These are phyloP conservation scores for Ancistrus triradiatus DNA, from an alignment of 2,113 vertebrate species.

Conservation along the genomic window DNA sequence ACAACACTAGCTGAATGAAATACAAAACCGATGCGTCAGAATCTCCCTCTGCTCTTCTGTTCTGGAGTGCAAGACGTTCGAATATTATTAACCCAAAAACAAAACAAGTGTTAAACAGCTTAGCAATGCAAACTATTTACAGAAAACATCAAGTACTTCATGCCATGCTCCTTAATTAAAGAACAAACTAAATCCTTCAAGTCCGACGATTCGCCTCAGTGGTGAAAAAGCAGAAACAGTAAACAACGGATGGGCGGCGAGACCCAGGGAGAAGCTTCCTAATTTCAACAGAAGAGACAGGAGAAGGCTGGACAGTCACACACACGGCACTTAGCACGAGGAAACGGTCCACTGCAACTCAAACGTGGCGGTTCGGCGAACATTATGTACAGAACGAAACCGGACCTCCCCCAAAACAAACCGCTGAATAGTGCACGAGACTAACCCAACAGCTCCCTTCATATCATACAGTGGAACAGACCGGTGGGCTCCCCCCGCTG, in stretches of 20 bases:
- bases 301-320: constrained; percentile 52
- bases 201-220: constrained; percentile 70
- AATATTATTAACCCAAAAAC: constrained; percentile 39
- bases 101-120: constrained; percentile 48
- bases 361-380: constrained; percentile 56
- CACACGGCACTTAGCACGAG: constrained; percentile 77
- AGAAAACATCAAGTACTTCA: constrained; percentile 84
- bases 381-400: constrained; percentile 74
- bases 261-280: constrained; percentile 55
- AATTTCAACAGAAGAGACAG: constrained; percentile 57
- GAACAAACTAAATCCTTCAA: constrained; percentile 77
- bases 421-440: constrained; percentile 70
- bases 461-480: constrained; percentile 45
- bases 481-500: constrained; percentile 12
- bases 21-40: constrained; percentile 55
- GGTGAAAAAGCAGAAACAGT: constrained; percentile 54
- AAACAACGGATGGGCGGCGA: constrained; percentile 8
- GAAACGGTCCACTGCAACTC: constrained; percentile 74
- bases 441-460: constrained; percentile 68
- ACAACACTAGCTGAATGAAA: constrained; percentile 59
- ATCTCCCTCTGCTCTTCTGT: constrained; percentile 48
- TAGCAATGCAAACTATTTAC: constrained; percentile 95
- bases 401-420: background rate
- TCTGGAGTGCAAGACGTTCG: constrained; percentile 37
- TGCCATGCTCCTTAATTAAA: constrained; percentile 82